A percentile compares a stretch with the other conserved stretches of the same genome.
phyloP scores from a whole-genome alignment of 2,888 invertebrate species.

The Pterobdella sp. region DNA sequence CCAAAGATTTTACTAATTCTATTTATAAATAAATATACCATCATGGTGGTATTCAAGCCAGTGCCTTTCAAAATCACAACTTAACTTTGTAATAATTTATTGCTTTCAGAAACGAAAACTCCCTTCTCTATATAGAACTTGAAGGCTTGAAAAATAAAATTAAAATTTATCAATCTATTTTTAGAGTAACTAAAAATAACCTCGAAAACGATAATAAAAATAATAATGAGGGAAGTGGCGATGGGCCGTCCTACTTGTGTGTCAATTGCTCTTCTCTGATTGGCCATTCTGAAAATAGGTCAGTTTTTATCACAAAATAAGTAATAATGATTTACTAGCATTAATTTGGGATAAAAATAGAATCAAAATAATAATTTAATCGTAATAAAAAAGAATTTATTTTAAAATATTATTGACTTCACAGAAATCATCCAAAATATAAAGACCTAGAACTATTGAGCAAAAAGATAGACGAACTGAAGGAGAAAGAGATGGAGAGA shows the following conservation, averaged over 20 bases:
- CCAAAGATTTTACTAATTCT: no score
- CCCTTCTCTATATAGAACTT: not conserved
- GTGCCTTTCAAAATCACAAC: no score
- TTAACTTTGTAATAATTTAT: no score
- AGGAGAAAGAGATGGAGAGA: conserved; percentile 4
- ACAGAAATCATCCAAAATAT: not conserved
- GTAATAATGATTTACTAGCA: no score
- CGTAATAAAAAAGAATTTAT: no score
- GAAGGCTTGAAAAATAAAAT: not conserved
- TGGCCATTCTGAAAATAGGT: not conserved
- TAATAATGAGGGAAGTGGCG: no score
- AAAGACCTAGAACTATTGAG: not conserved
- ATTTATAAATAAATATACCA: no score
- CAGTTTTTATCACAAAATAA: no score
- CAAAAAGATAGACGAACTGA: not conserved
- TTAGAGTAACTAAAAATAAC: not conserved
- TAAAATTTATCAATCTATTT: not conserved
- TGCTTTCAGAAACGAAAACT: not conserved
- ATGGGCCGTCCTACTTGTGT: not conserved
- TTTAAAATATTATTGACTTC: no score
- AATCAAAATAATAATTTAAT: no score
- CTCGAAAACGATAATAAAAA: not conserved
- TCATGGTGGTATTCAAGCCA: no score
- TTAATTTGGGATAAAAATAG: no score
- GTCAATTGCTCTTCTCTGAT: not conserved